phyloP scores from a whole-genome alignment of 2,888 invertebrate genomes.

The Pandemis corylana region DNA sequence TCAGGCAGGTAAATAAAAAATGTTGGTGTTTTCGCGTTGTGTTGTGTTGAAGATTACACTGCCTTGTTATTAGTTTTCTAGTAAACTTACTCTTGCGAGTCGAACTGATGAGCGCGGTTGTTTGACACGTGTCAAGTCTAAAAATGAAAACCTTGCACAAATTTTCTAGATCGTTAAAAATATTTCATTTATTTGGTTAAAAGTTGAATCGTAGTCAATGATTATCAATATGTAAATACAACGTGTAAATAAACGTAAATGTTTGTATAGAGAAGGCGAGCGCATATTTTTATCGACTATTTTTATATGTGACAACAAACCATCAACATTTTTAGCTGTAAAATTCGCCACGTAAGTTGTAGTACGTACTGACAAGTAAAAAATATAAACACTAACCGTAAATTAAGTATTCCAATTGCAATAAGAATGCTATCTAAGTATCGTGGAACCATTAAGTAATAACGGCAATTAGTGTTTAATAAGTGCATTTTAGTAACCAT shows the following conservation, averaged over 20 bases:
- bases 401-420: constrained; percentile 19
- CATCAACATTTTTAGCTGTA: constrained; percentile 38
- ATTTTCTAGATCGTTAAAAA: constrained; percentile 6
- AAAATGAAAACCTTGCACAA: constrained; percentile 27
- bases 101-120: constrained; percentile 43
- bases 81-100: constrained; percentile 41
- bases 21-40: constrained; percentile 52
- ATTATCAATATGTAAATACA: constrained; percentile 65
- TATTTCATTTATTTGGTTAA: not conserved
- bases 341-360: constrained; percentile 19
- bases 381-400: constrained; percentile 11
- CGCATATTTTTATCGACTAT: constrained; percentile 79
- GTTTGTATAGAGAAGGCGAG: constrained; percentile 74
- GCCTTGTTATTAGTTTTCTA: constrained; percentile 53
- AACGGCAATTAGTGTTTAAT: constrained; percentile 46
- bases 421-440: constrained; percentile 31
- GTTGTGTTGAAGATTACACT: constrained; percentile 57
- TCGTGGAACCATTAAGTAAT: constrained; percentile 41
- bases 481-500: constrained; percentile 51
- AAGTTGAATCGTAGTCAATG: not conserved
- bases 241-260: constrained; percentile 68
- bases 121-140: constrained; percentile 23
- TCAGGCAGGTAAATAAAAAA: constrained; percentile 30
- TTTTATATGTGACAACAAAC: constrained; percentile 65
- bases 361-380: constrained; percentile 25